Base-by-base conservation (phyloP, 2,113 vertebrate species). In the Sprattus sprattus region DNA sequence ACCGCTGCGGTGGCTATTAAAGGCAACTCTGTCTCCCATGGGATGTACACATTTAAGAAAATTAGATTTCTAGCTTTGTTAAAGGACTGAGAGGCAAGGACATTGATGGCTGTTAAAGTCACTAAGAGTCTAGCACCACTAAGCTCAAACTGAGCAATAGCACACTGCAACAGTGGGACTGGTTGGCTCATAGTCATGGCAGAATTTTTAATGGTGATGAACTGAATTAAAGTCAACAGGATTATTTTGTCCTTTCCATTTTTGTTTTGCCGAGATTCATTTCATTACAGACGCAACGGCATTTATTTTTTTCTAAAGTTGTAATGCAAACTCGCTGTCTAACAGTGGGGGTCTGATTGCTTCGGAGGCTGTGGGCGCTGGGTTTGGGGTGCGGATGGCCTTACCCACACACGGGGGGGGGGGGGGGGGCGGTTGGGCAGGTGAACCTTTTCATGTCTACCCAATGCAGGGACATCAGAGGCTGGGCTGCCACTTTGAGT, bases 381-480 rank as follows among this genome's bases (percentile, higher is more conserved):
- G 57, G 57, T 64, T 5, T 20, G 64, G 64, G 64, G 9, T 25
- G n/a, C 39, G 64, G 64, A 71, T 71, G 64, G 64, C 64, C 64
- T 71, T 71, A 71, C 82, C 57, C 20, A 78, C 81, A 32, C 86
- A 82, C 50, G 64, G 75, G 92, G n/a, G n/a, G n/a, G n/a, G n/a
- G n/a, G n/a, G n/a, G n/a, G n/a, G n/a, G n/a, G n/a, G n/a, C n/a
- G n/a, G n/a, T n/a, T n/a, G 94, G 93, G 91, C 89, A 93, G 95
- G 94, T 96, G 96, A 97, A 95, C 96, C 96, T 96, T 99, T 97
- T 96, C 92, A 94, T 94, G 97, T 98, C 95, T 94, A 44, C 92
- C 95, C 96, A 90, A 91, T 93, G 96, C 95, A 94, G 93, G 96
- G 93, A 97, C 97, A 97, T 99, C 97, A 98, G 96, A 98, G 96